phyloP scores from a whole-genome alignment of 2,797 vertebrate genomes.

The Podargus strigoides region DNA sequence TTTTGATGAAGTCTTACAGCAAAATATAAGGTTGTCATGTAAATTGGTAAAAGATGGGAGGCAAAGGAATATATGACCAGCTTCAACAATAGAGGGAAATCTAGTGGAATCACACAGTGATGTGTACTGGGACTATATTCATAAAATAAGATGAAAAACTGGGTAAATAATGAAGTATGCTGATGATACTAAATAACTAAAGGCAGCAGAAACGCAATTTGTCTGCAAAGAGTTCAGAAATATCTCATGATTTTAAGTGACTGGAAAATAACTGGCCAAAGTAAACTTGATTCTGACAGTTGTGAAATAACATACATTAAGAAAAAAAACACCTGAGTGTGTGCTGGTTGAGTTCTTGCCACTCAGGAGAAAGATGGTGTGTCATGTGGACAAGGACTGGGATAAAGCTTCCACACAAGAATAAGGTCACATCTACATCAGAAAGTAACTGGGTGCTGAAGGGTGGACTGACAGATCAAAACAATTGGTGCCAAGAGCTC shows the following conservation, averaged over 20 bases:
- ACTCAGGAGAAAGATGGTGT: background rate
- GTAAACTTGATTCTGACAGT: background rate
- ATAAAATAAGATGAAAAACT: background rate
- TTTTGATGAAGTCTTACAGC: background rate
- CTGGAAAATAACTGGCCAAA: background rate
- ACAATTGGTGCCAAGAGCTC: background rate
- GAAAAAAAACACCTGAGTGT: background rate
- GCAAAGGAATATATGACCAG: background rate
- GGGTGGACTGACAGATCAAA: background rate
- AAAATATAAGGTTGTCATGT: background rate
- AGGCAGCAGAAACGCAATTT: slow-evolving; percentile 1
- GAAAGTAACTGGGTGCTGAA: background rate
- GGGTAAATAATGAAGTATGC: background rate
- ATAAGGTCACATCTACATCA: background rate
- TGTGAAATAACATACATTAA: background rate
- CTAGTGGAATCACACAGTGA: background rate
- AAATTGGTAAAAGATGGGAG: background rate
- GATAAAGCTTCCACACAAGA: background rate
- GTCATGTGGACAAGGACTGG: background rate
- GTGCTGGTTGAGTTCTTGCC: background rate
- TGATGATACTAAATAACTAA: slow-evolving; percentile 36
- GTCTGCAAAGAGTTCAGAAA: background rate
- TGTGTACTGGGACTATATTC: background rate
- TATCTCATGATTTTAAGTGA: background rate
- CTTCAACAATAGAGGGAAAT: background rate